Evolutionary conservation across 2,113 vertebrate species (phyloP), one percentile per base, ranked within the genome.

Genomic region (Seriola dumerili): DNA sequence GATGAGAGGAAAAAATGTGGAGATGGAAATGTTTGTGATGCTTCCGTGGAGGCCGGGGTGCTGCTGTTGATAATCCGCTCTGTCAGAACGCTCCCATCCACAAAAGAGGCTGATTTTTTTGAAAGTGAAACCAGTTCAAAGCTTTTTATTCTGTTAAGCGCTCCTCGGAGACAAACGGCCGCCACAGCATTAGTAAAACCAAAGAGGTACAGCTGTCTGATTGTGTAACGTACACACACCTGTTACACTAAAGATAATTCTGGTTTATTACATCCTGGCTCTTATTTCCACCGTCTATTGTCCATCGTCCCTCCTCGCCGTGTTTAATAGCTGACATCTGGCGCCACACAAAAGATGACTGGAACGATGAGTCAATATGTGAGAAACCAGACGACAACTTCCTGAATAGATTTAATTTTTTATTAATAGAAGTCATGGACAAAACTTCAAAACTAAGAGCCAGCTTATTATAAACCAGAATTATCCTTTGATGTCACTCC

Each of bases 21-120:
- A 83, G 67, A 74, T 59, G 85, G 75, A 75, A 84, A 77, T 74
- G 89, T 78, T 68, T 81, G 76, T 71, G 81, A 80, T 4, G 85
- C 66, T 78, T 74, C 88, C 78, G 59, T 14, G 38, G 71, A 70
- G 67, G 59, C 55, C 50, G 63, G 14, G 50, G 29, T 76, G 67
- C 36, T 78, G 67, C 54, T 83, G 81, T 50, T 76, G 80, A 82
- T 80, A 75, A 85, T 85, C 83, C 80, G 16, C 50, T 80, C 73
- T 52, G 79, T 85, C 85, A 84, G 32, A 84, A 62, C 16, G 46
- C 48, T 71, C 2, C 11, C 4, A 52, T 63, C 68, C 78, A 80
- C 81, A 78, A 77, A 74, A 72, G 66, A 83, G 55, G 6, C 76
- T 32, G 40, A 65, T 76, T 84, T 61, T 84, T 84, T 61, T 84